A percentile compares a stretch with the other conserved stretches of the same genome.
Conservation (phyloP, 2,797 vertebrate species). For the Oreochromis mossambicus region DNA sequence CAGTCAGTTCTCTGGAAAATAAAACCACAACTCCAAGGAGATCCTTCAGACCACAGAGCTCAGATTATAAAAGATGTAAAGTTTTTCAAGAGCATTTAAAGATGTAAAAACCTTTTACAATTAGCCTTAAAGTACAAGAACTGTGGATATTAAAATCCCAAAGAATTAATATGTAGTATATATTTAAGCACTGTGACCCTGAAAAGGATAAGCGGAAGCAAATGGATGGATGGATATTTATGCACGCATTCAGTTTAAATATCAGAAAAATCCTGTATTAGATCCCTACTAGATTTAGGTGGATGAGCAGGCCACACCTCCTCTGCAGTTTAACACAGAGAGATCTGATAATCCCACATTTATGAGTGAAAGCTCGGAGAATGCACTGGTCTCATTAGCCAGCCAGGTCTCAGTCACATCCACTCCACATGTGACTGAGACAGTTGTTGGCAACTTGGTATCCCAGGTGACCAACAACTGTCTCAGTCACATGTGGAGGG, state of each 20-base stretch:
- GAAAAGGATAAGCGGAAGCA: too few species aligned
- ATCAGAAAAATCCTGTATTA: neutral
- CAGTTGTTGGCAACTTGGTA: too few species aligned
- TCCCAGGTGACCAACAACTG: too few species aligned
- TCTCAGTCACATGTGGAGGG: neutral
- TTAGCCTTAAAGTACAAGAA: accelerated
- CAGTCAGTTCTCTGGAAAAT: neutral
- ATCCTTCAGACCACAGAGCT: neutral
- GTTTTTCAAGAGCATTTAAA: neutral
- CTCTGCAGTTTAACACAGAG: neutral
- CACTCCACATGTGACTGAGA: too few species aligned
- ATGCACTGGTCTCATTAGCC: neutral
- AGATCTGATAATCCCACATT: neutral
- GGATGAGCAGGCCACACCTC: neutral
- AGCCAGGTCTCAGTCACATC: neutral
- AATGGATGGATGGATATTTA: neutral
- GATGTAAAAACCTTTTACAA: neutral
- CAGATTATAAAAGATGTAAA: neutral
- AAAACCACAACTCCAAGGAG: neutral
- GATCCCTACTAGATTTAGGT: accelerated
- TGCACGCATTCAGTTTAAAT: neutral
- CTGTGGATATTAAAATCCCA: neutral
- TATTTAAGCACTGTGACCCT: neutral
- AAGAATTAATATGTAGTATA: neutral
- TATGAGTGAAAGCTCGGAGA: too few species aligned